A percentile compares a stretch with the other conserved stretches of the same genome.
Conservation (phyloP, 2,797 vertebrate genomes). For the Neostethus bicornis region DNA sequence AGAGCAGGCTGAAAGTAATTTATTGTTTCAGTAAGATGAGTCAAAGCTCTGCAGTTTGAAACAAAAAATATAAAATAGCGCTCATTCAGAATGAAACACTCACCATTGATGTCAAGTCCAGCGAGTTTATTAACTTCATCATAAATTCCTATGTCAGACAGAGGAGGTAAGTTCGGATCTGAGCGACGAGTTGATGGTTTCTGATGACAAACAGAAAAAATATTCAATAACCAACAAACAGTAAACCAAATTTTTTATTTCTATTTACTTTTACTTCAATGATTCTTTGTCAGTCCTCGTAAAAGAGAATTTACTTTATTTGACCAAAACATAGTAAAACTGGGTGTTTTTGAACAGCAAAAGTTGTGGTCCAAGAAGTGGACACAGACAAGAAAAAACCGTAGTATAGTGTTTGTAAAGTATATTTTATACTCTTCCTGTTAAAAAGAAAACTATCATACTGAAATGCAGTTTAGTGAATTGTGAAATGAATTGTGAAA, state of each 20-base stretch:
- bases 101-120: slow-evolving; percentile 71
- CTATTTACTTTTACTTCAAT: slow-evolving; percentile 1
- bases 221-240: slow-evolving; percentile 14
- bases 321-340: slow-evolving; percentile 13
- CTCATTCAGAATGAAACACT: slow-evolving; percentile 30
- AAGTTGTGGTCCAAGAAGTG: not conserved
- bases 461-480: not conserved
- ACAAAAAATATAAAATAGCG: not conserved
- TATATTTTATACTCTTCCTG: not conserved
- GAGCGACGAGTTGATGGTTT: slow-evolving; percentile 87
- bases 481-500: not conserved
- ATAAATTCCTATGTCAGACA: slow-evolving; percentile 86
- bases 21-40: not conserved
- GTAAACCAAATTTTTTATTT: not conserved
- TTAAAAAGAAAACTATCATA: not conserved
- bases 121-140: slow-evolving; percentile 86
- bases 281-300: not conserved
- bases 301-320: not conserved
- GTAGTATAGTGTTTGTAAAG: not conserved
- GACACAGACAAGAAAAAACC: not conserved
- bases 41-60: not conserved
- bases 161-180: slow-evolving; percentile 75
- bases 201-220: slow-evolving; percentile 25
- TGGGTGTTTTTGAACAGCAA: slow-evolving; percentile 3
- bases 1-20: slow-evolving; percentile 22